phyloP scores from a whole-genome alignment of 2,113 vertebrate species.

The Aleadryas rufinucha region DNA sequence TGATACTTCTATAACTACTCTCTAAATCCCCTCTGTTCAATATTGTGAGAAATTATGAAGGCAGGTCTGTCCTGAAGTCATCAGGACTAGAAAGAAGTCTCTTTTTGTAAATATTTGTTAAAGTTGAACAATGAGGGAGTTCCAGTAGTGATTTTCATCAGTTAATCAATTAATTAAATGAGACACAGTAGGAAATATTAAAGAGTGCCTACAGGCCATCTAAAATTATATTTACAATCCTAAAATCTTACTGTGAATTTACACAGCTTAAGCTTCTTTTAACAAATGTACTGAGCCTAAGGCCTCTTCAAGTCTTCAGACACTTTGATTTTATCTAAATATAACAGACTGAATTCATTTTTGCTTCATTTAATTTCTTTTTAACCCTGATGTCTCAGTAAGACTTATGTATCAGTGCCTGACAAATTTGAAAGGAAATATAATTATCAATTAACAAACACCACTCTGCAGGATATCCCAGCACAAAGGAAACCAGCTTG shows the following conservation, averaged over 20 bases:
- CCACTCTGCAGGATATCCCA: not conserved
- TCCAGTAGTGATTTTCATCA: not conserved
- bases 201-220: not conserved
- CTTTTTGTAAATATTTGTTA: not conserved
- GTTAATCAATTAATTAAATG: not conserved
- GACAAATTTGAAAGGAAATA: conserved; percentile 13
- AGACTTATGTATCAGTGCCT: not conserved
- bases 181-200: not conserved
- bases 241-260: not conserved
- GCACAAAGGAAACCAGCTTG: not conserved
- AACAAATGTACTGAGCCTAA: not conserved
- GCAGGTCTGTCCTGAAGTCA: not conserved
- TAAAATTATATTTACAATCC: not conserved
- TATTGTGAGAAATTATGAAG: not conserved
- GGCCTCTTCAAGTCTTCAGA: not conserved
- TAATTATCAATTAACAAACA: conserved; percentile 19
- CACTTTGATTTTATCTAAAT: not conserved
- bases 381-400: not conserved
- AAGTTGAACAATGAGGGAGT: not conserved
- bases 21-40: not conserved
- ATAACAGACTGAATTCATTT: not conserved
- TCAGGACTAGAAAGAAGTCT: not conserved
- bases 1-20: not conserved
- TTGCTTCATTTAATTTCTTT: not conserved
- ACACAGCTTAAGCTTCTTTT: not conserved